Evolutionary conservation across 2,113 vertebrate genomes (phyloP).

Genomic region (human): GRCh38 chr5:1092501-1093000

Average conservation of each 20-base stretch:
- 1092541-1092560: not conserved
- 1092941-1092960: too few species aligned
- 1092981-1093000: too few species aligned
- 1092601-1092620: not conserved
- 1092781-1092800: not conserved
- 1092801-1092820: not conserved
- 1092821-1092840: not conserved
- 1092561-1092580: not conserved
- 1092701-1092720: fast-evolving
- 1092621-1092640: not conserved
- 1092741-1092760: not conserved
- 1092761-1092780: not conserved
- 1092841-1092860: too few species aligned
- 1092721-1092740: not conserved
- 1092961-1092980: too few species aligned
- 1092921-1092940: too few species aligned
- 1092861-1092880: too few species aligned
- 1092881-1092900: too few species aligned
- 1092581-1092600: not conserved
- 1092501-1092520: not conserved
- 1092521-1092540: not conserved
- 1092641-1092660: not conserved
- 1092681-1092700: not conserved
- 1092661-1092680: not conserved
- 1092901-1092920: too few species aligned